Percentiles rank a stretch among this genome's conserved stretches.
Evolutionary conservation across 2,797 vertebrate species (phyloP).

Genomic region (Peromyscus nudipes): DNA sequence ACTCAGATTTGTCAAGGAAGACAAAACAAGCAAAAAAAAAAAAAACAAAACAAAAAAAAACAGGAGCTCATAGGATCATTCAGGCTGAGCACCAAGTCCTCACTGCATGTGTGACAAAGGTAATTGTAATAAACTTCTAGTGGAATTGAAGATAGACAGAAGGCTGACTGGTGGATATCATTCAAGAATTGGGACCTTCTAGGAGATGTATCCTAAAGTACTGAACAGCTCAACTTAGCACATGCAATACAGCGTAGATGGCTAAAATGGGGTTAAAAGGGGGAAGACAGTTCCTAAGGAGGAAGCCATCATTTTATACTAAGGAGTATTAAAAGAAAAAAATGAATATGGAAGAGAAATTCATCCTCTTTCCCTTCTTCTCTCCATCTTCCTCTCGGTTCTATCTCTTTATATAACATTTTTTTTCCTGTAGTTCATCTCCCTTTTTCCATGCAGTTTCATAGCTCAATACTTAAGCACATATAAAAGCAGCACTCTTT

Average conservation of each 20-base stretch:
- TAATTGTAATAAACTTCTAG: not conserved
- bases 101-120: not conserved
- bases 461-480: conserved; percentile 23
- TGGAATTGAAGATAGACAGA: not conserved
- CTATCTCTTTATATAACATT: not conserved
- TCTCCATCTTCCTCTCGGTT: not conserved
- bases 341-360: not conserved
- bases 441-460: not conserved
- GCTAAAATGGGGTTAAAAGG: not conserved
- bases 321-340: not conserved
- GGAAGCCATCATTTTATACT: not conserved
- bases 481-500: not conserved
- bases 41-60: not conserved
- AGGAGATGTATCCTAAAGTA: fast-evolving
- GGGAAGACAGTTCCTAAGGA: not conserved
- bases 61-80: not conserved
- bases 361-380: too few relatives aligned
- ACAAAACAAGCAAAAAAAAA: not conserved
- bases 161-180: not conserved
- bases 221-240: not conserved
- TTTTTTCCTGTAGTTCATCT: not conserved
- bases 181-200: not conserved
- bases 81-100: not conserved
- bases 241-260: not conserved
- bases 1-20: not conserved